Percentiles rank a stretch among this genome's conserved stretches.
Evolutionary conservation across 1,140 invertebrate species (phyloP).

Genomic region (Scaptomyza montana): DNA sequence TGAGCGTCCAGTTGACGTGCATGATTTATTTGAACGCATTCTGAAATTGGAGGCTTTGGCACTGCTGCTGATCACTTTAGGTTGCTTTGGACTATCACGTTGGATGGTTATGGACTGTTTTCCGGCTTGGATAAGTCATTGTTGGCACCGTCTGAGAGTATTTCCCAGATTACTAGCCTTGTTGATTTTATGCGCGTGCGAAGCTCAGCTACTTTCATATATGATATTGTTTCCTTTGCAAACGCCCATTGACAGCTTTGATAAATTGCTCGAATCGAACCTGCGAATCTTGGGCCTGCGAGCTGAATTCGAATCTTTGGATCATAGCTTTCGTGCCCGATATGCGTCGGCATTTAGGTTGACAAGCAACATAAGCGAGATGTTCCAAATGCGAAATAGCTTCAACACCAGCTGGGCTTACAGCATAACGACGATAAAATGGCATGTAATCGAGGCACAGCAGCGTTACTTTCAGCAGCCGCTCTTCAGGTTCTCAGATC

Average conservation of each 20-base stretch:
- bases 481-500: constrained; percentile 45
- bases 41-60: constrained; percentile 2
- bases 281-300: constrained; percentile 51
- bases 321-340: constrained; percentile 46
- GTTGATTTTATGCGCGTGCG: constrained; percentile 20
- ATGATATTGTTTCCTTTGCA: constrained; percentile 27
- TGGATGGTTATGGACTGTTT: background rate
- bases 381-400: constrained; percentile 37
- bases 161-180: constrained; percentile 5
- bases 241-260: constrained; percentile 44
- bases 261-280: constrained; percentile 41
- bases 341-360: constrained; percentile 57
- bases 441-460: constrained; percentile 40
- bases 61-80: constrained; percentile 10
- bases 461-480: constrained; percentile 53
- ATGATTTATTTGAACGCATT: constrained; percentile 21
- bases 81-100: background rate
- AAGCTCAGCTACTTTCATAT: constrained; percentile 47
- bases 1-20: constrained; percentile 26
- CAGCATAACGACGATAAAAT: constrained; percentile 48
- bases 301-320: constrained; percentile 43
- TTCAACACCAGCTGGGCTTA: constrained; percentile 70
- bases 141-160: background rate
- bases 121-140: background rate
- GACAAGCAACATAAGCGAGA: constrained; percentile 24